Percentiles rank a stretch among this genome's conserved stretches.
These are phyloP conservation scores for Psittacara wagleri DNA, from an alignment of 2,113 vertebrate genomes.

Conservation along the genomic window DNA sequence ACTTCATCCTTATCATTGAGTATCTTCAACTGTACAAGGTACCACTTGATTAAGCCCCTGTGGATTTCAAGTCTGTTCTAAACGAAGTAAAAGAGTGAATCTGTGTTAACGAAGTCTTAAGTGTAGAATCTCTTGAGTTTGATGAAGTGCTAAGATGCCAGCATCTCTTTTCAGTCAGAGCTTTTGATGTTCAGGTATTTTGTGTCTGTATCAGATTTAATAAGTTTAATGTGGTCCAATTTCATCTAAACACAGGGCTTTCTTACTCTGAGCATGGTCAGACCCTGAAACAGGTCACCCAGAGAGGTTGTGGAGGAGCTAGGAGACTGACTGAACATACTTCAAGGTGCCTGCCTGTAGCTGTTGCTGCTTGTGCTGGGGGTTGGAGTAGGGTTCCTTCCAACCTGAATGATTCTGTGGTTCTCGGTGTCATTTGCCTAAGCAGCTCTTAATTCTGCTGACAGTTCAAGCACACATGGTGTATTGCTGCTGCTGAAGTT, in stretches of 20 bases:
- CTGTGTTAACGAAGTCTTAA: neutral
- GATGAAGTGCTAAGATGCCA: neutral
- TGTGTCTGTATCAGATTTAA: neutral
- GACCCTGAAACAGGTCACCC: neutral
- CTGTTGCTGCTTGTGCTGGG: neutral
- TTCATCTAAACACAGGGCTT: neutral
- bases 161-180: neutral
- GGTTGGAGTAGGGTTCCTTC: neutral
- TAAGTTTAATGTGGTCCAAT: neutral
- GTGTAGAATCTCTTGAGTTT: neutral
- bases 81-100: neutral
- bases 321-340: fast-evolving
- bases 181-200: neutral
- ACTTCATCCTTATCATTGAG: neutral
- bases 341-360: neutral
- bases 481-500: neutral
- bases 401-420: neutral
- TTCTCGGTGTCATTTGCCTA: neutral
- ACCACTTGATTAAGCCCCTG: constrained; percentile 16
- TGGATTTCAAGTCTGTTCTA: constrained; percentile 6
- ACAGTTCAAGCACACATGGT: neutral
- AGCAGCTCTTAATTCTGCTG: neutral
- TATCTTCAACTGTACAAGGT: neutral
- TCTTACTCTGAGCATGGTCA: neutral
- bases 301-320: neutral